Percentiles rank a stretch among this genome's conserved stretches.
phyloP scores from a whole-genome alignment of 2,113 vertebrate species.

The Miniopterus natalensis region DNA sequence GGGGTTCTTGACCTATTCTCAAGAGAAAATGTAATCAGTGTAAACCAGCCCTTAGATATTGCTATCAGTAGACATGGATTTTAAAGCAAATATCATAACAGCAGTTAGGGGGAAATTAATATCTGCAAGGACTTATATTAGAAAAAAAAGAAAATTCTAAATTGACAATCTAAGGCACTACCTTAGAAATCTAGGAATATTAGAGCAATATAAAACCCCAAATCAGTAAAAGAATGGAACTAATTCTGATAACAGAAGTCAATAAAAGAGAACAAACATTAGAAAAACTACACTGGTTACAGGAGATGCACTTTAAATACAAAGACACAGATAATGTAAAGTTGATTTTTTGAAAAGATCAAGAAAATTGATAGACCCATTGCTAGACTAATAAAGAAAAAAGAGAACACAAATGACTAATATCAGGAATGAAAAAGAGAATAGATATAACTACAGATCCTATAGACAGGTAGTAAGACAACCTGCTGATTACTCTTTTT shows the following conservation, averaged over 20 bases:
- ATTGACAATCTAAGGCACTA: neutral
- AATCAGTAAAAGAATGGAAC: neutral
- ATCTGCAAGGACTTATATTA: slow-evolving; percentile 12
- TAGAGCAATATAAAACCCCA: neutral
- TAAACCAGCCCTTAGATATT: neutral
- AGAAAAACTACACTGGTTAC: neutral
- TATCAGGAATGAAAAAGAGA: neutral
- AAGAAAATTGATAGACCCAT: neutral
- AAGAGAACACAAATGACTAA: neutral
- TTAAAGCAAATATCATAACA: neutral
- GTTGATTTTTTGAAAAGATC: slow-evolving; percentile 29
- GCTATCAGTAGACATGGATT: neutral
- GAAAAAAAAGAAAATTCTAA: slow-evolving; percentile 22
- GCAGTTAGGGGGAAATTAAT: neutral
- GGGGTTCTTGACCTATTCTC: neutral
- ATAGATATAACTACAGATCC: neutral
- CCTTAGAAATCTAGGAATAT: neutral
- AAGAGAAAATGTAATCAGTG: slow-evolving; percentile 36
- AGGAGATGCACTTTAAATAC: neutral
- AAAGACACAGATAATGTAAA: neutral
- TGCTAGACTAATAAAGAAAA: slow-evolving; percentile 8
- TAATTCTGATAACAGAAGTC: slow-evolving; percentile 13
- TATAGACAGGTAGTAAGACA: neutral
- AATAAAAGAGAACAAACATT: neutral
- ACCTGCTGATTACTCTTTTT: neutral